These are phyloP conservation scores for Lasioglossum albipes DNA, from an alignment of 1,140 invertebrate genomes.

Conservation along the genomic window DNA sequence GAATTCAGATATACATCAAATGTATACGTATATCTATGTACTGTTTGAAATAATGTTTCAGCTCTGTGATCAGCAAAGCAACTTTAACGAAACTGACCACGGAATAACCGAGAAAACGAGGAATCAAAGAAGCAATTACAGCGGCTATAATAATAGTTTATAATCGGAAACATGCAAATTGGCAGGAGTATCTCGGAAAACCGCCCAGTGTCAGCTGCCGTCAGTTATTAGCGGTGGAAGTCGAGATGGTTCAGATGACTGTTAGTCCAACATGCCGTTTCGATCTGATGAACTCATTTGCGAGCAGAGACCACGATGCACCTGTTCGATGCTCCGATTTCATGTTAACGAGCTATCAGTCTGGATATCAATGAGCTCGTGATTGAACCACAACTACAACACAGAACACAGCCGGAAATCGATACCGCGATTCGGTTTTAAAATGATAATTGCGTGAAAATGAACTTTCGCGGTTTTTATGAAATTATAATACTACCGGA, in stretches of 20 bases:
- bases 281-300: slow-evolving; percentile 6
- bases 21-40: too few relatives aligned
- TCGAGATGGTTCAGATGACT: slow-evolving; percentile 39
- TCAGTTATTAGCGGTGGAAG: slow-evolving; percentile 41
- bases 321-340: neutral
- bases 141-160: too few relatives aligned
- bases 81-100: neutral
- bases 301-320: neutral
- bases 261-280: slow-evolving; percentile 22
- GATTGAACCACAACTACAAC: slow-evolving; percentile 7
- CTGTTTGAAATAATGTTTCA: too few relatives aligned
- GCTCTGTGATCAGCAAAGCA: too few relatives aligned
- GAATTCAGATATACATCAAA: too few relatives aligned
- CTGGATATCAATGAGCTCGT: neutral
- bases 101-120: neutral
- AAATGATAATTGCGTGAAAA: neutral
- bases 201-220: neutral
- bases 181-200: too few relatives aligned
- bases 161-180: too few relatives aligned
- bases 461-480: neutral
- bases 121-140: neutral
- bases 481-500: neutral
- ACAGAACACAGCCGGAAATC: neutral
- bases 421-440: neutral
- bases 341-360: slow-evolving; percentile 51